These are phyloP conservation scores for Scopus umbretta DNA, from an alignment of 2,113 vertebrate genomes.

Conservation along the genomic window DNA sequence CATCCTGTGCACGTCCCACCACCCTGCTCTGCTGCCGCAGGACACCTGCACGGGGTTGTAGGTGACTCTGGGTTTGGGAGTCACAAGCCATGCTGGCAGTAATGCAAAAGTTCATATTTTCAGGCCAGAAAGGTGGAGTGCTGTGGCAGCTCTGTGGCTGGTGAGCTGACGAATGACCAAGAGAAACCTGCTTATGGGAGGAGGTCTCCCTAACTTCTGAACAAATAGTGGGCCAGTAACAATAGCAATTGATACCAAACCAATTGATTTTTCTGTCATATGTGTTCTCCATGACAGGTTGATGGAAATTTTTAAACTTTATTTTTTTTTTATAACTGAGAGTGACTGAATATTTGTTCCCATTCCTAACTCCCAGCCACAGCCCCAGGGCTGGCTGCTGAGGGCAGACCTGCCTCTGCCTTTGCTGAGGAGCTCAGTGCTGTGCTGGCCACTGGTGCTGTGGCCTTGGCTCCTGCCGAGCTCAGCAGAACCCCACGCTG, in stretches of 20 bases:
- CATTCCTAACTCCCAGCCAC: accelerated
- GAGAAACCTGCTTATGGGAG: not conserved
- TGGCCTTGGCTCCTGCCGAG: accelerated
- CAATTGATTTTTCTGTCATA: not conserved
- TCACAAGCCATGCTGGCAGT: accelerated
- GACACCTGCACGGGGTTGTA: not conserved
- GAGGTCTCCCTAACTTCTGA: not conserved
- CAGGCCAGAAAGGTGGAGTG: not conserved
- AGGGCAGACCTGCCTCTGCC: not conserved
- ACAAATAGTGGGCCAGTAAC: not conserved
- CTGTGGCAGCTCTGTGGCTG: not conserved
- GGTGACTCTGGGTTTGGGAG: not conserved
- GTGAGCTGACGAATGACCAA: not conserved
- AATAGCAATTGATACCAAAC: not conserved
- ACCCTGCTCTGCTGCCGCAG: accelerated
- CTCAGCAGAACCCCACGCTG: accelerated
- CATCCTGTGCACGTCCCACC: accelerated
- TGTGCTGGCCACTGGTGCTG: accelerated
- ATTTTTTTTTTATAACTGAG: not conserved
- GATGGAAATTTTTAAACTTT: not conserved
- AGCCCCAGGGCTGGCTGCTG: not conserved
- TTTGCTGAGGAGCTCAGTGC: not conserved
- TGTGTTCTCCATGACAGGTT: not conserved
- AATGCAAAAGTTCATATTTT: not conserved
- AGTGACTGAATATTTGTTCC: not conserved